Evolutionary conservation across 1,140 invertebrate species (phyloP).

Genomic region (Calycopis cecrops): DNA sequence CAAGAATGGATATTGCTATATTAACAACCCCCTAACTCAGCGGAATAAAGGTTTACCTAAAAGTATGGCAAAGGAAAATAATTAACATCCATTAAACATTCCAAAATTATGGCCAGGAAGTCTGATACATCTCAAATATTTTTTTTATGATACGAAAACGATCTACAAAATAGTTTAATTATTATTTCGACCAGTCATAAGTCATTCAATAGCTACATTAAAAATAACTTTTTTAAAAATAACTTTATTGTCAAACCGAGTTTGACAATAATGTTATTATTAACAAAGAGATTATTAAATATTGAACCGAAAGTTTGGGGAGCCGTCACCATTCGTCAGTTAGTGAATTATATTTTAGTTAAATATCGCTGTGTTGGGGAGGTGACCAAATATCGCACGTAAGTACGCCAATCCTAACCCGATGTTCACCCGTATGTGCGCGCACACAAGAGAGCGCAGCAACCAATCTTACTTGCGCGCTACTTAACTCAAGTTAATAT

Average conservation of each 20-base stretch:
- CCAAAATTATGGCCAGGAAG: constrained; percentile 17
- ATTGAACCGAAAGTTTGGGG: constrained; percentile 6
- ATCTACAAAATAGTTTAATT: constrained; percentile 15
- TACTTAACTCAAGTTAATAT: neutral
- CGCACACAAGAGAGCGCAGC: neutral
- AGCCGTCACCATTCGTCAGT: neutral
- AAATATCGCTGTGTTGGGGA: neutral
- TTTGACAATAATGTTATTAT: constrained; percentile 18
- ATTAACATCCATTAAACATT: constrained; percentile 19
- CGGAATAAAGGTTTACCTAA: constrained; percentile 10
- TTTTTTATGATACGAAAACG: constrained; percentile 14
- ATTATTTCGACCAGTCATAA: constrained; percentile 3
- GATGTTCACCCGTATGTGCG: neutral
- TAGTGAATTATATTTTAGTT: neutral
- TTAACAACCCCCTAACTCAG: constrained; percentile 17
- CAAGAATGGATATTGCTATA: neutral
- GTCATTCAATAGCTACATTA: neutral
- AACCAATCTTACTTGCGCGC: neutral
- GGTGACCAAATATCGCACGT: neutral
- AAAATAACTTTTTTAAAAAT: neutral
- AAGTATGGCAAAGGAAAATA: constrained; percentile 12
- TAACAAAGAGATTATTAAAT: constrained; percentile 20
- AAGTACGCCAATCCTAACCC: too few species aligned
- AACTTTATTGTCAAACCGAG: neutral
- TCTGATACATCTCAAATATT: constrained; percentile 12